These are phyloP conservation scores for Cephalophus harveyi DNA, from an alignment of 2,113 vertebrate species.

Conservation along the genomic window DNA sequence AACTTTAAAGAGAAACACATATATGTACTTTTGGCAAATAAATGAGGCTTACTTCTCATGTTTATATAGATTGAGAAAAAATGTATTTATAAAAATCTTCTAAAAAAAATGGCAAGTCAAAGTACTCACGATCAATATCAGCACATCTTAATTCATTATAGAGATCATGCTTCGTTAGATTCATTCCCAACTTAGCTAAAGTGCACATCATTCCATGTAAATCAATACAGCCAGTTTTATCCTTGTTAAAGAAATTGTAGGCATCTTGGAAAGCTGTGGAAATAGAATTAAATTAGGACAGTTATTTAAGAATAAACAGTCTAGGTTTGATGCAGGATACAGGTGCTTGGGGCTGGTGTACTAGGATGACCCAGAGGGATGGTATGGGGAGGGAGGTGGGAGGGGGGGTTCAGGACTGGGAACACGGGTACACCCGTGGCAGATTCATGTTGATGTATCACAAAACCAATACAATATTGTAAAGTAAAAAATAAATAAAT, in stretches of 20 bases:
- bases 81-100: not conserved
- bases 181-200: conserved; percentile 62
- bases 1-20: not conserved
- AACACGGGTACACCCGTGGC: too few relatives aligned
- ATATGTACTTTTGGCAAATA: not conserved
- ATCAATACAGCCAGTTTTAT: conserved; percentile 62
- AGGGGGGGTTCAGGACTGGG: too few relatives aligned
- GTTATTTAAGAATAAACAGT: conserved; percentile 19
- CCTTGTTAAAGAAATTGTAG: conserved; percentile 71
- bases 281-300: not conserved
- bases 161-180: conserved; percentile 45
- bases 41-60: conserved; percentile 3
- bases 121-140: conserved; percentile 70
- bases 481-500: too few relatives aligned
- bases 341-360: too few relatives aligned
- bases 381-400: too few relatives aligned
- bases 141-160: conserved; percentile 62
- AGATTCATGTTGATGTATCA: too few relatives aligned
- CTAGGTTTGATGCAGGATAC: too few relatives aligned
- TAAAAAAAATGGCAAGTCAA: conserved; percentile 18
- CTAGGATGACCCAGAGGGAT: too few relatives aligned
- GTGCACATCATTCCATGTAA: conserved; percentile 60
- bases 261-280: conserved; percentile 71
- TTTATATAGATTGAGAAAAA: not conserved
- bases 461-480: too few relatives aligned